These are phyloP conservation scores for Esox lucius DNA, from an alignment of 2,797 vertebrate species.

Conservation along the genomic window DNA sequence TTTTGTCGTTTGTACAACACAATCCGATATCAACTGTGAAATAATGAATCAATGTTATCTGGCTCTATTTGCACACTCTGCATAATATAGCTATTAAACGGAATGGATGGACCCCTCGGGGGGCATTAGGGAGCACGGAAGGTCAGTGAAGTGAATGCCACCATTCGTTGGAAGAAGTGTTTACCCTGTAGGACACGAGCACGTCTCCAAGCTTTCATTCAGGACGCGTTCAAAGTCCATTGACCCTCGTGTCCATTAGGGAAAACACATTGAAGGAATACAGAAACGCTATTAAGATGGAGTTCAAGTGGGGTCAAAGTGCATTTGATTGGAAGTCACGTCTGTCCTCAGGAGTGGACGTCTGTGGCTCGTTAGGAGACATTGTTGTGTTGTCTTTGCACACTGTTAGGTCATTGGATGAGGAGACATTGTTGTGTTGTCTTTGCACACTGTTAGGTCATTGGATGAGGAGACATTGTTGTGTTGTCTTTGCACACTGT, in stretches of 20 bases:
- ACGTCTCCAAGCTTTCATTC: slow-evolving; percentile 64
- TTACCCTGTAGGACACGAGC: slow-evolving; percentile 54
- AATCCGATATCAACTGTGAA: slow-evolving; percentile 56
- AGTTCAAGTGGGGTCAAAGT: slow-evolving; percentile 72
- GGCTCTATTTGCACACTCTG: slow-evolving; percentile 55
- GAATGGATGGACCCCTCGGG: slow-evolving; percentile 60
- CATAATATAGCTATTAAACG: slow-evolving; percentile 61
- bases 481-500: slow-evolving; percentile 35
- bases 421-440: slow-evolving; percentile 50
- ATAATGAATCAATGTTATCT: slow-evolving; percentile 65
- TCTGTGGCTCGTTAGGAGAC: slow-evolving; percentile 49
- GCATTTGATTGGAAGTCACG: slow-evolving; percentile 81
- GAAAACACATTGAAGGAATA: slow-evolving; percentile 90
- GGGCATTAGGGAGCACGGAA: slow-evolving; percentile 49
- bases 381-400: slow-evolving; percentile 41
- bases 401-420: slow-evolving; percentile 14
- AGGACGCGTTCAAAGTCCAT: slow-evolving; percentile 80
- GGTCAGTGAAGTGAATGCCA: slow-evolving; percentile 38
- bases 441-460: slow-evolving; percentile 10
- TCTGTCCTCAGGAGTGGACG: slow-evolving; percentile 52
- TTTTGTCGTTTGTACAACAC: slow-evolving; percentile 63
- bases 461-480: slow-evolving; percentile 44
- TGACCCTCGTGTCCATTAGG: slow-evolving; percentile 81
- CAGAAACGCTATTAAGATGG: slow-evolving; percentile 82
- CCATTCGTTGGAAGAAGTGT: slow-evolving; percentile 10